Evolutionary conservation across 2,888 invertebrate species (phyloP).

Genomic region (Nephrotoma flavescens): DNA sequence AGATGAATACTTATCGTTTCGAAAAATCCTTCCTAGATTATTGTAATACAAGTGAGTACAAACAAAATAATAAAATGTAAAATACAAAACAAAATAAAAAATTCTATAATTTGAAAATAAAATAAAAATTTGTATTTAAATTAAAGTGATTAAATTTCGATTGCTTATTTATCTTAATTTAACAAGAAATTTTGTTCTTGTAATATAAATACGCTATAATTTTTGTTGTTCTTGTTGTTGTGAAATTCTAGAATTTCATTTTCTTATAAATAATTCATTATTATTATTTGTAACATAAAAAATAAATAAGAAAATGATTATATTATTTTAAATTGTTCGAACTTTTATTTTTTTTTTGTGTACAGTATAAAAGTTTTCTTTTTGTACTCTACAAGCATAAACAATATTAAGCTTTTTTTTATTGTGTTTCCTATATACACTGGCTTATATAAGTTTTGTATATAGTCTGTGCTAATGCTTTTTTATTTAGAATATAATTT

Average conservation of each 20-base stretch:
- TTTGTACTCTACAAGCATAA: background rate
- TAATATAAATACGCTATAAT: background rate
- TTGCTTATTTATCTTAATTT: background rate
- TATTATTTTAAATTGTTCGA: background rate
- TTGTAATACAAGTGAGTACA: background rate
- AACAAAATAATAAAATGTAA: background rate
- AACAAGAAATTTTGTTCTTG: background rate
- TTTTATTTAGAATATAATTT: background rate
- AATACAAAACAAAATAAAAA: background rate
- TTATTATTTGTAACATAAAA: background rate
- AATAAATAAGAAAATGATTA: background rate
- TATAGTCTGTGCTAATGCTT: background rate
- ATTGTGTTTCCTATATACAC: background rate
- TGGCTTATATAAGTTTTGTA: background rate
- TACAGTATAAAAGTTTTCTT: background rate
- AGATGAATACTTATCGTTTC: background rate
- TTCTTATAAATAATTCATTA: background rate
- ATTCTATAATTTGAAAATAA: background rate
- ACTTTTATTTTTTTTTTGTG: background rate
- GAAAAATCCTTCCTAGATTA: background rate
- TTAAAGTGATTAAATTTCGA: background rate
- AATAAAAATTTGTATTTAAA: background rate
- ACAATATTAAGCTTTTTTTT: background rate
- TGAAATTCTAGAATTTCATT: background rate
- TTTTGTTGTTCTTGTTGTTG: background rate